A percentile compares a stretch with the other conserved stretches of the same genome.
phyloP scores from a whole-genome alignment of 2,113 vertebrate species.

The Alosa alosa region DNA sequence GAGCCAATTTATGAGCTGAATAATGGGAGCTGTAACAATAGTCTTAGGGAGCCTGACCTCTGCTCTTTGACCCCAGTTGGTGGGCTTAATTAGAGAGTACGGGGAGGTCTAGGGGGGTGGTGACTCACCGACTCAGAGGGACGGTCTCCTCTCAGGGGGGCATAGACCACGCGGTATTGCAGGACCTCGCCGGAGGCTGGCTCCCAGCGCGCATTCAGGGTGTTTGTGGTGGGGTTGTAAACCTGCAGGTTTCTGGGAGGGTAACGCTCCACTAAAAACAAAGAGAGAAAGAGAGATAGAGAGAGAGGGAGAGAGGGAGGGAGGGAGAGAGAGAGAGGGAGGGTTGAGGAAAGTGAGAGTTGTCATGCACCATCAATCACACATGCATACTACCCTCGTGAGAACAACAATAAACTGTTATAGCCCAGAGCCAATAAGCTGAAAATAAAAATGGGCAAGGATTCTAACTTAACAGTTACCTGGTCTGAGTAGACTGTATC shows the following conservation, averaged over 20 bases:
- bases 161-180: conserved; percentile 85
- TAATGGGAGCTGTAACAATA: background rate
- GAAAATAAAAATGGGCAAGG: background rate
- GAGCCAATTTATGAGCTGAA: conserved; percentile 1
- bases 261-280: conserved; percentile 80
- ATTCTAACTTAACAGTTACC: background rate
- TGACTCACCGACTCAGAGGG: conserved; percentile 90
- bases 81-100: background rate
- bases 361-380: background rate
- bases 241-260: conserved; percentile 85
- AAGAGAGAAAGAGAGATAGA: background rate
- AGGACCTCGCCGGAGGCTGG: conserved; percentile 86
- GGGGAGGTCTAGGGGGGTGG: background rate
- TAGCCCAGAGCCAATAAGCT: background rate
- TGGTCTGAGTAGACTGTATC: background rate
- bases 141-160: conserved; percentile 75
- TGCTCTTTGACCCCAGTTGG: background rate
- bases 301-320: conserved; percentile 2
- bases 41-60: background rate
- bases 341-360: background rate
- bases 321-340: background rate
- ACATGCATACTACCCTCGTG: background rate
- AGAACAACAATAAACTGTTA: background rate
- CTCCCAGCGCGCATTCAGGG: conserved; percentile 91
- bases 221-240: conserved; percentile 90